Percentiles rank a stretch among this genome's conserved stretches.
phyloP scores from a whole-genome alignment of 2,888 invertebrate species.

The Drosophila stalkeri region DNA sequence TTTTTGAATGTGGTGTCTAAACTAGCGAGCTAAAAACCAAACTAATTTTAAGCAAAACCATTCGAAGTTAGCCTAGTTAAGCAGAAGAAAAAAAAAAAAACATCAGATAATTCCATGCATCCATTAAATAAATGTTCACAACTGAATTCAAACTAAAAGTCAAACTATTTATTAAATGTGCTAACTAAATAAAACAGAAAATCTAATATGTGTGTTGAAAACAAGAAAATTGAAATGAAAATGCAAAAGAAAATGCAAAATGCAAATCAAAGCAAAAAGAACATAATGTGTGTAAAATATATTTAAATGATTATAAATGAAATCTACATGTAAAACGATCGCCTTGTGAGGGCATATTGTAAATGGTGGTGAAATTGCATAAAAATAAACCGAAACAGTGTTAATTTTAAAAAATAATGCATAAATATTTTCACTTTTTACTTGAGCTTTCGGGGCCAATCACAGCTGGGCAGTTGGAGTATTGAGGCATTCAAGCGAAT shows the following conservation, averaged over 20 bases:
- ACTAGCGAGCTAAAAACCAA: constrained; percentile 63
- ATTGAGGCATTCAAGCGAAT: constrained; percentile 15
- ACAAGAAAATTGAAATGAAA: neutral
- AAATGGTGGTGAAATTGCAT: constrained; percentile 71
- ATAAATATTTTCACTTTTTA: neutral
- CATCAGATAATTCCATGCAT: constrained; percentile 26
- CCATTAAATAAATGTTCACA: constrained; percentile 56
- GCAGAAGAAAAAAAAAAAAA: constrained; percentile 12
- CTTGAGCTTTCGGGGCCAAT: neutral
- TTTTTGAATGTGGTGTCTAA: constrained; percentile 59
- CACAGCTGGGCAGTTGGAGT: neutral
- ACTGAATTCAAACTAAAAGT: constrained; percentile 29
- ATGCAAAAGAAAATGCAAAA: neutral
- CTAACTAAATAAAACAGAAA: constrained; percentile 31
- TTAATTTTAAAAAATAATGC: constrained; percentile 61
- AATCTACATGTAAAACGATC: constrained; percentile 44
- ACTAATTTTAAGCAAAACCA: constrained; percentile 37
- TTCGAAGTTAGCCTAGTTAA: constrained; percentile 44
- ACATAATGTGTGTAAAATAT: constrained; percentile 69
- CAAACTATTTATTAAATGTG: constrained; percentile 52
- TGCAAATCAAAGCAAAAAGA: constrained; percentile 5
- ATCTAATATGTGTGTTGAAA: constrained; percentile 56
- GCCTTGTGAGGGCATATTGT: constrained; percentile 69
- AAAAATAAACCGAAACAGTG: constrained; percentile 56
- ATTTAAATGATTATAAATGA: constrained; percentile 55